Evolutionary conservation across 2,113 vertebrate genomes (phyloP).

Genomic region (Vicugna pacos): DNA sequence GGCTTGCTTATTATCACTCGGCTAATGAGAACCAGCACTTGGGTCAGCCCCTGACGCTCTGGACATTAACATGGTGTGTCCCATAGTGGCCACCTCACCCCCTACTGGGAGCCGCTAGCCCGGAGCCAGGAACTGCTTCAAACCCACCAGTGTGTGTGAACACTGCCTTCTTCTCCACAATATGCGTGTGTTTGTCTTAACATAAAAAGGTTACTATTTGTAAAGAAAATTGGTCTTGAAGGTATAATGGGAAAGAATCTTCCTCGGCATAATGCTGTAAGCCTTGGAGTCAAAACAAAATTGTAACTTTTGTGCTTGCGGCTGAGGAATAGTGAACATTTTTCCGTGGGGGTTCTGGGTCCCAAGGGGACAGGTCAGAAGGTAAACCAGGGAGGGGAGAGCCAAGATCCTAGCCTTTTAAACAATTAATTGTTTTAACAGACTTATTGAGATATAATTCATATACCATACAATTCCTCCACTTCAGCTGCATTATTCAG

Average conservation of each 20-base stretch:
- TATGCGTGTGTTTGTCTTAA: background rate
- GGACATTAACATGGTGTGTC: background rate
- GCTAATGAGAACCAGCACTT: background rate
- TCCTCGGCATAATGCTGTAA: background rate
- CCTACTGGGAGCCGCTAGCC: background rate
- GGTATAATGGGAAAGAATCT: background rate
- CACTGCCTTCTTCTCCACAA: background rate
- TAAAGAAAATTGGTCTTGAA: slow-evolving; percentile 1
- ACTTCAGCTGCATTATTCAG: background rate
- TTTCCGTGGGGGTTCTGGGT: background rate
- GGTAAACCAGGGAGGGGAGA: background rate
- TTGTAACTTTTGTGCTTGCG: background rate
- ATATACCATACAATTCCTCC: background rate
- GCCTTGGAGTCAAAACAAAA: background rate
- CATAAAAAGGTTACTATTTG: background rate
- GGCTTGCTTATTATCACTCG: background rate
- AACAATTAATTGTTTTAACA: background rate
- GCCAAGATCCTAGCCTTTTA: background rate
- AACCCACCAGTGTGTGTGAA: background rate
- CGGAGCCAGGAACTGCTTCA: background rate
- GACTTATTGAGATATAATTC: background rate
- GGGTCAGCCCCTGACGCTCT: background rate
- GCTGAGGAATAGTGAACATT: background rate
- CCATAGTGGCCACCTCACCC: background rate
- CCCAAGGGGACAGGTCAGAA: background rate